Conservation (phyloP, 2,113 vertebrate genomes). For the Xenus cinereus region DNA sequence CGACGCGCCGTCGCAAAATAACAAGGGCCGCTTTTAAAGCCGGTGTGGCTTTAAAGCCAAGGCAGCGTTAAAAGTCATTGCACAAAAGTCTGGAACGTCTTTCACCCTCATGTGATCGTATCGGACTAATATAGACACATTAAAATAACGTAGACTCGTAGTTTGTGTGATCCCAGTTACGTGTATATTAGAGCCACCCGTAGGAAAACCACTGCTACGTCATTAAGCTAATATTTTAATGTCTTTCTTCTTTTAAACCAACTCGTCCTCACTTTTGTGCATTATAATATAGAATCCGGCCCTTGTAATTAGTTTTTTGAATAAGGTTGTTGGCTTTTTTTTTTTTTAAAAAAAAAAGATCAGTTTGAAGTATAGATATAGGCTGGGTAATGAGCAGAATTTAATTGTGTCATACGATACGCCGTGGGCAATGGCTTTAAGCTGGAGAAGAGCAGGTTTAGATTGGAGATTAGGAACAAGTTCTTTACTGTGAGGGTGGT, state of each 20-base stretch:
- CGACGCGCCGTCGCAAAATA: background rate
- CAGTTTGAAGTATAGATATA: background rate
- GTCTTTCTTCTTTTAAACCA: constrained; percentile 37
- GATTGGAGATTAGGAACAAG: too few species aligned
- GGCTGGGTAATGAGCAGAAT: background rate
- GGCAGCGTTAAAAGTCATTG: background rate
- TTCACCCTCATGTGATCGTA: background rate
- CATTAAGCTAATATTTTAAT: constrained; percentile 52
- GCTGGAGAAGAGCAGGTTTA: too few species aligned
- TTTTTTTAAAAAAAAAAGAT: background rate
- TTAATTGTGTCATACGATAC: background rate
- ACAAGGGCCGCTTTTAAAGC: background rate
- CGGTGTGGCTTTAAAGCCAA: background rate
- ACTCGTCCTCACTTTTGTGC: constrained; percentile 60
- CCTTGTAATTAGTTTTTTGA: background rate
- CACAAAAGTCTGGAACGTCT: constrained; percentile 45
- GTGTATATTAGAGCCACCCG: background rate
- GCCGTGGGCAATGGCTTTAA: too few species aligned
- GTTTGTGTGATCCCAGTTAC: background rate
- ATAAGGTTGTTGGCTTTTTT: background rate
- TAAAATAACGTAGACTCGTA: background rate
- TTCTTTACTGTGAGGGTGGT: too few species aligned
- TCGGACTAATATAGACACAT: constrained; percentile 26
- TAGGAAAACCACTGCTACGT: background rate
- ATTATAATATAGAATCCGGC: background rate